These are phyloP conservation scores for Gavialis gangeticus DNA, from an alignment of 2,113 vertebrate genomes.

Conservation along the genomic window DNA sequence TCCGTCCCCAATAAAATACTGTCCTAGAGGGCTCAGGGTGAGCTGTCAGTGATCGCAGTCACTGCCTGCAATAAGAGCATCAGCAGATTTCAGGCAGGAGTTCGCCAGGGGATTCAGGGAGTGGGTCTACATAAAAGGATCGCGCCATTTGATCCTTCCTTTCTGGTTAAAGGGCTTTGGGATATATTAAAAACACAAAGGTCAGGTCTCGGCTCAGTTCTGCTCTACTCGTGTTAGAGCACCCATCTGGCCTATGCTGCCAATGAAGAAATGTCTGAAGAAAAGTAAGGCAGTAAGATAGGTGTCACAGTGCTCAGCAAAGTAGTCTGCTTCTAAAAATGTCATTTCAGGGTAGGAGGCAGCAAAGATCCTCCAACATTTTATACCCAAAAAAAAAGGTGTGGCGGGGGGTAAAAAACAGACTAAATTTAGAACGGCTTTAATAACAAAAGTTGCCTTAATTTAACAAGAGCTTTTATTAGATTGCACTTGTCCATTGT, in stretches of 20 bases:
- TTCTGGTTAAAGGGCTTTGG: too few relatives aligned
- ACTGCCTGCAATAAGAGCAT: not conserved
- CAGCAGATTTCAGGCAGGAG: not conserved
- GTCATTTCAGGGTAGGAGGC: not conserved
- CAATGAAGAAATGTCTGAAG: not conserved
- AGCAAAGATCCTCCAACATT: not conserved
- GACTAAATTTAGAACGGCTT: conserved; percentile 62
- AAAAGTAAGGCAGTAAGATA: not conserved
- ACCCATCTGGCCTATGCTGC: not conserved
- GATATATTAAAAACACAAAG: not conserved
- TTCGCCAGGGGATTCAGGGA: not conserved
- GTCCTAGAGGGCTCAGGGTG: fast-evolving
- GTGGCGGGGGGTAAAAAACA: not conserved
- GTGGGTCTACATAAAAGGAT: fast-evolving
- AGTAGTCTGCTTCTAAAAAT: not conserved
- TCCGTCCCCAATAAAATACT: not conserved
- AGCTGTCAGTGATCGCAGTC: not conserved
- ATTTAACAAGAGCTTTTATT: conserved; percentile 74
- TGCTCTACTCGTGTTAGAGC: fast-evolving
- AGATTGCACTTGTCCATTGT: conserved; percentile 69
- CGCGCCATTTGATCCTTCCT: not conserved
- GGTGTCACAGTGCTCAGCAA: not conserved
- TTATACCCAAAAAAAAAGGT: not conserved
- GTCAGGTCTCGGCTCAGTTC: not conserved
- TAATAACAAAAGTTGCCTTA: conserved; percentile 32